A percentile compares a stretch with the other conserved stretches of the same genome.
phyloP scores from a whole-genome alignment of 2,797 vertebrate genomes.

The Sciurus vulgaris region DNA sequence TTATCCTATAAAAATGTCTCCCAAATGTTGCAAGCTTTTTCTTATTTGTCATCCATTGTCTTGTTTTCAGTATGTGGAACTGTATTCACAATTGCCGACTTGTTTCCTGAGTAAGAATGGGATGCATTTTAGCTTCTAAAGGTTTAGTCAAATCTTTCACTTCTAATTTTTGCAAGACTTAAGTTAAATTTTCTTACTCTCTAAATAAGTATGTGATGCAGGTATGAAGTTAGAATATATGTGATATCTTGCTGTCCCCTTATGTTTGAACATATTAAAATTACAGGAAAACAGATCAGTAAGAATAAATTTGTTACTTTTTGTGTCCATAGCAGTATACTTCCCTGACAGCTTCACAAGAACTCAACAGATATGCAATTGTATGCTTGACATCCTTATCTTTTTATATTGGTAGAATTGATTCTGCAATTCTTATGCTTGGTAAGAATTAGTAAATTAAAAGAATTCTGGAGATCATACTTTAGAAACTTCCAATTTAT shows the following conservation, averaged over 20 bases:
- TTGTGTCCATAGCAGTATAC: neutral
- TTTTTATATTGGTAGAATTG: neutral
- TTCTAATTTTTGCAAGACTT: neutral
- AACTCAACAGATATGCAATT: neutral
- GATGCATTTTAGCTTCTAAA: neutral
- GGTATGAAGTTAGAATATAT: neutral
- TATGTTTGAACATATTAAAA: constrained; percentile 5
- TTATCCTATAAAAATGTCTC: constrained; percentile 15
- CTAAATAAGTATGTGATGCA: neutral
- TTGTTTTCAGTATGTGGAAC: neutral
- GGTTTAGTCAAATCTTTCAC: constrained; percentile 38
- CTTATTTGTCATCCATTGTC: neutral
- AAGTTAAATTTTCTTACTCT: constrained; percentile 21
- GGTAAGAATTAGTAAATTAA: neutral
- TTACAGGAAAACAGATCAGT: neutral
- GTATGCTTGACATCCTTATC: neutral
- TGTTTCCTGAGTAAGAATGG: constrained; percentile 38
- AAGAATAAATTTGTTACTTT: neutral
- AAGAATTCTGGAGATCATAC: neutral
- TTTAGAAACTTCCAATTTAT: neutral
- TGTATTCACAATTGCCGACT: constrained; percentile 58
- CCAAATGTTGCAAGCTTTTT: neutral
- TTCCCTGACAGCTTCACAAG: neutral
- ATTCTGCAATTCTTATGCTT: neutral
- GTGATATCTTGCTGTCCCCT: neutral